phyloP scores from a whole-genome alignment of 1,140 invertebrate species.

The Hypsibius dujardini region DNA sequence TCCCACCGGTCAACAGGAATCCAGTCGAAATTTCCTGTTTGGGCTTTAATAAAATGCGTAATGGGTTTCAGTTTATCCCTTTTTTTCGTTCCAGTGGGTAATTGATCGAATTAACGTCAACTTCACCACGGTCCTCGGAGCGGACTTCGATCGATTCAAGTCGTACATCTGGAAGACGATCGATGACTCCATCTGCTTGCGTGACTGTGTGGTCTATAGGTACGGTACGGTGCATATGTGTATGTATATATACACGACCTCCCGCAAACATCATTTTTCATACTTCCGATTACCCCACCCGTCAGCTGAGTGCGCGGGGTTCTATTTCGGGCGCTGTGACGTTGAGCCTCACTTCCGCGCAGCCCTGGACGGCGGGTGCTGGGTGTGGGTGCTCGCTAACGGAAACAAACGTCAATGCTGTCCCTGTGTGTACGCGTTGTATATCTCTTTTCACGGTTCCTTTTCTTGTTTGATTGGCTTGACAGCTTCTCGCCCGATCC shows the following conservation, averaged over 20 bases:
- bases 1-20: too few relatives aligned
- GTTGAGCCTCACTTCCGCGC: too few relatives aligned
- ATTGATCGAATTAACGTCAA: constrained; percentile 73
- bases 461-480: constrained; percentile 24
- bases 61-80: constrained; percentile 19
- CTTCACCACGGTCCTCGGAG: constrained; percentile 60
- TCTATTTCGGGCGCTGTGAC: too few relatives aligned
- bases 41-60: constrained; percentile 18
- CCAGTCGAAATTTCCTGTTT: too few relatives aligned
- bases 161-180: constrained; percentile 71
- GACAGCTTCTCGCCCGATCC: constrained; percentile 84
- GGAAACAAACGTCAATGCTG: too few relatives aligned
- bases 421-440: neutral
- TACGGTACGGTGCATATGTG: constrained; percentile 27
- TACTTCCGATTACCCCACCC: too few relatives aligned
- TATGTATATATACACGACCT: too few relatives aligned
- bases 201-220: constrained; percentile 87
- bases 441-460: constrained; percentile 20
- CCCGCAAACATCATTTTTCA: too few relatives aligned
- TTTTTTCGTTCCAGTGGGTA: constrained; percentile 49
- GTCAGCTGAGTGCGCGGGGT: too few relatives aligned
- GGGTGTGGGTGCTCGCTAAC: too few relatives aligned
- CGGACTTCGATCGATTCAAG: constrained; percentile 37
- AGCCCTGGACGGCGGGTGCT: too few relatives aligned
- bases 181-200: constrained; percentile 70